Evolutionary conservation across 2,888 invertebrate genomes (phyloP).

Genomic region (Boloria euphrosyne): DNA sequence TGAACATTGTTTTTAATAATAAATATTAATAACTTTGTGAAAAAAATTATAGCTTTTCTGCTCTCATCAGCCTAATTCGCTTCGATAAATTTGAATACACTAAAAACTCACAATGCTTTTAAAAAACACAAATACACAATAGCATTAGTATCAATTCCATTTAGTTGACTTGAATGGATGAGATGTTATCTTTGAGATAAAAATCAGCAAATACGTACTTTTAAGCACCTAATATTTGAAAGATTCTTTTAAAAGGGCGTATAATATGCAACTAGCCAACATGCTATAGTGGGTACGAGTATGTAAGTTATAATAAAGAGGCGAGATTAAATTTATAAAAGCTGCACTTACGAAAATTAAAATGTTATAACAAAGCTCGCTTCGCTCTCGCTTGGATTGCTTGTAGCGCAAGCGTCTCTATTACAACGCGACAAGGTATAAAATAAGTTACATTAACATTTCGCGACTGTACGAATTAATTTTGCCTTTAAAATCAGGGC

Average conservation of each 20-base stretch:
- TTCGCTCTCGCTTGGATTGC: slow-evolving; percentile 21
- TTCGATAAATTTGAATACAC: slow-evolving; percentile 44
- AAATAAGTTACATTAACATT: slow-evolving; percentile 49
- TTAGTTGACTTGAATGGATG: slow-evolving; percentile 62
- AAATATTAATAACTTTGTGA: too few relatives aligned
- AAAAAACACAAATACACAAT: slow-evolving; percentile 55
- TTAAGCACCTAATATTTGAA: slow-evolving; percentile 18
- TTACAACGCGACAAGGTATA: slow-evolving; percentile 45
- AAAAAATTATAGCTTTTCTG: too few relatives aligned
- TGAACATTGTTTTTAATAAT: slow-evolving; percentile 17
- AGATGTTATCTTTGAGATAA: slow-evolving; percentile 63
- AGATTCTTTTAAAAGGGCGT: slow-evolving; percentile 15
- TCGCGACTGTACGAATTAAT: slow-evolving; percentile 52
- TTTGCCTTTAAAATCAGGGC: slow-evolving; percentile 64
- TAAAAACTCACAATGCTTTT: slow-evolving; percentile 49
- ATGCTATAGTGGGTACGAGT: slow-evolving; percentile 40
- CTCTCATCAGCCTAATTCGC: slow-evolving; percentile 44
- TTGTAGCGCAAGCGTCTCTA: slow-evolving; percentile 39
- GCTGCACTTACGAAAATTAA: slow-evolving; percentile 73
- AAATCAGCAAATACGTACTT: slow-evolving; percentile 62
- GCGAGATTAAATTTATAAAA: slow-evolving; percentile 60
- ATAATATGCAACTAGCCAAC: slow-evolving; percentile 33
- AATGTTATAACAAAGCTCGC: slow-evolving; percentile 55
- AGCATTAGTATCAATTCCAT: slow-evolving; percentile 58
- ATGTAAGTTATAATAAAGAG: slow-evolving; percentile 47